A percentile compares a stretch with the other conserved stretches of the same genome.
Evolutionary conservation across 2,797 vertebrate genomes (phyloP).

Genomic region (Siniperca scherzeri): DNA sequence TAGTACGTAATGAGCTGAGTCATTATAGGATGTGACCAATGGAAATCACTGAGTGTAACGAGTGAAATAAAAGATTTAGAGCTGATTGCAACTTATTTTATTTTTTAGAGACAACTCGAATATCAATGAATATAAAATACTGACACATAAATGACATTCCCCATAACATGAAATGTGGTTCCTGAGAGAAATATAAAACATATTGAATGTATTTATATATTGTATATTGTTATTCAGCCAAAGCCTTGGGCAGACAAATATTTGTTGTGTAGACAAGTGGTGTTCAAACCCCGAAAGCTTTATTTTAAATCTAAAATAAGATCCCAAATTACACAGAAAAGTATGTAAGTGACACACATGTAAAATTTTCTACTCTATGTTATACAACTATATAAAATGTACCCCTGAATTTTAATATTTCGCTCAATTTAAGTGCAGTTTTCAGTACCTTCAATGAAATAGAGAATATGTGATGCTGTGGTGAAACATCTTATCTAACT

Average conservation of each 20-base stretch:
- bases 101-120: neutral
- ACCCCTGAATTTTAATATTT: neutral
- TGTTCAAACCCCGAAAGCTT: neutral
- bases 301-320: neutral
- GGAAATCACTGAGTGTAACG: neutral
- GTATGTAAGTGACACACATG: neutral
- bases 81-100: slow-evolving; percentile 6
- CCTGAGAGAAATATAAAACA: neutral
- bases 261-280: neutral
- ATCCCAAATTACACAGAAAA: neutral
- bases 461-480: neutral
- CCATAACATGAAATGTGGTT: neutral
- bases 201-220: neutral
- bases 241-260: neutral
- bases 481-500: neutral
- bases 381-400: neutral
- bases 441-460: too few species aligned
- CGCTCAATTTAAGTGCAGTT: neutral
- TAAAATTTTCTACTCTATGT: neutral
- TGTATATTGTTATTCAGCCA: neutral
- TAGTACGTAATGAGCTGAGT: slow-evolving; percentile 1
- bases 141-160: neutral
- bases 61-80: neutral
- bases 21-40: neutral
- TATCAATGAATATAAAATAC: neutral